Evolutionary conservation across 2,797 vertebrate genomes (phyloP).

Genomic region (Eidolon dupreanum): DNA sequence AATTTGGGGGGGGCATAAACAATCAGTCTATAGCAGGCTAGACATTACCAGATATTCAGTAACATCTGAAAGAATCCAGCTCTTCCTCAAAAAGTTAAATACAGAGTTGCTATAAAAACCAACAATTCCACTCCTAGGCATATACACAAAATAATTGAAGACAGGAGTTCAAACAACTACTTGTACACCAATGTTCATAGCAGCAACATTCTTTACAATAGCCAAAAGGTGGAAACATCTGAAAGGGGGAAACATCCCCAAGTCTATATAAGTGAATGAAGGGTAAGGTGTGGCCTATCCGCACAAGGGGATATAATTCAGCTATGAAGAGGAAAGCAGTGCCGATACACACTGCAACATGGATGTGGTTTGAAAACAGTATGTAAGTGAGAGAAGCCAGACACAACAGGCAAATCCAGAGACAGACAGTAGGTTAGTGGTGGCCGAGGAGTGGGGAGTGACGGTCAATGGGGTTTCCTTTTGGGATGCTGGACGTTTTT

Average conservation of each 20-base stretch:
- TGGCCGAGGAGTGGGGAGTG: neutral
- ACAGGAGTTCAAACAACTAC: neutral
- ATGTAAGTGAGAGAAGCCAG: neutral
- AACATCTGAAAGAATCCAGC: neutral
- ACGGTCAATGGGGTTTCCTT: neutral
- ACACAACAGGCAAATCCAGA: neutral
- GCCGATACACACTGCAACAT: too few relatives aligned
- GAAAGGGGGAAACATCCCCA: neutral
- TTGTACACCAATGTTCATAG: neutral
- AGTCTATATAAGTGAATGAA: too few relatives aligned
- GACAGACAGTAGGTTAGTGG: neutral
- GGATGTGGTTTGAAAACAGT: neutral
- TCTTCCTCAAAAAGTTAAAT: neutral
- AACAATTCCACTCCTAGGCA: neutral
- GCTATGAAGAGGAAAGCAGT: neutral
- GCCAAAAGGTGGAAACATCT: neutral
- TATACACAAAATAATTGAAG: neutral
- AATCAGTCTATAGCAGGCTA: neutral
- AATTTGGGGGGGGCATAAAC: neutral
- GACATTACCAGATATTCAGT: neutral
- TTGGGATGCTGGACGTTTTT: neutral
- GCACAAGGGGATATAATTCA: rapidly evolving
- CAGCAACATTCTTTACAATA: neutral
- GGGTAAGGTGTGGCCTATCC: neutral
- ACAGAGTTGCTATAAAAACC: neutral